Evolutionary conservation across 2,113 vertebrate genomes (phyloP), one percentile per base, ranked within the genome.

Genomic region (Tor tambroides): DNA sequence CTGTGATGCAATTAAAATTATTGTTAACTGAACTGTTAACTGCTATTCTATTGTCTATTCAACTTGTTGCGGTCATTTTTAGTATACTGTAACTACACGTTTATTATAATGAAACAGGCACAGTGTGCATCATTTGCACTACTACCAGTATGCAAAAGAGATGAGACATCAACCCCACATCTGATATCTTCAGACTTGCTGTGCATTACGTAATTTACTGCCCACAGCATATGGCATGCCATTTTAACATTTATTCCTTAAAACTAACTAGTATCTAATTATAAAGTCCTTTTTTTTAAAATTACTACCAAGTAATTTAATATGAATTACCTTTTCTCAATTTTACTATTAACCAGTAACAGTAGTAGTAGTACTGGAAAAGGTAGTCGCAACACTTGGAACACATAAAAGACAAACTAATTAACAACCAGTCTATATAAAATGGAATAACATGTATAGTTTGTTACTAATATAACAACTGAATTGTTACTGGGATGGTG

Each of bases 171-270:
- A 69, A 69, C 30, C 19, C 32, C 15, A 41, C 7, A 43, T 80
- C 38, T 41, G 32, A 65, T 46, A 65, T 49, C 10, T 17, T 51
- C 63, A 32, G 35, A 23, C 65, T 78, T 23, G 23, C 74, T 43
- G 14, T 2, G 90, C 91, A 94, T 95, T 93, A 95, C 92, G 93
- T 95, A 94, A 94, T 94, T 83, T 87, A 72, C 85, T 19, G 91
- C 85, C 56, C 5, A 51, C 43, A 54, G 1, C 81, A 49, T n/a
- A 49, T 83, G 76, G 49, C 76, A 78, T 21, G 49, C 46, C 15
- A 23, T 78, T 78, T 54, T 19, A 30, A 78, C 28, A 1, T 54
- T 6, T 32, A 78, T 17, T 21, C 43, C 15, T 12, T 30, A 54
- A 17, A 54, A 10, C 7, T 19, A 78, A 21, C 11, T 15, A 11